phyloP scores from a whole-genome alignment of 2,888 invertebrate species.

The Vandiemenella viatica region DNA sequence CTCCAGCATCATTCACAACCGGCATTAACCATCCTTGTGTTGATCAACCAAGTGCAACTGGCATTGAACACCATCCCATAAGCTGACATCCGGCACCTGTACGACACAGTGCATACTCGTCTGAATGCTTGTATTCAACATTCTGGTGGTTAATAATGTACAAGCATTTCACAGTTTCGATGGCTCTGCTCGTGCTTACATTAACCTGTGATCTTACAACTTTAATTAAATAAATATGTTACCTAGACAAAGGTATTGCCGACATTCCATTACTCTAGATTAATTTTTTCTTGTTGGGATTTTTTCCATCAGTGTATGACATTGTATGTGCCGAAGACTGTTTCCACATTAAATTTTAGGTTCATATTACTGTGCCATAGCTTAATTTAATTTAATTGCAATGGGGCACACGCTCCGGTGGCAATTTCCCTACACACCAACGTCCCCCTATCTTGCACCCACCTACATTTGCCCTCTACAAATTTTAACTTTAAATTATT shows the following conservation, averaged over 20 bases:
- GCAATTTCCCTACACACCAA: too few relatives aligned
- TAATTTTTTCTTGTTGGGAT: background rate
- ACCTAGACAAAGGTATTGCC: background rate
- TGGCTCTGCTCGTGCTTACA: background rate
- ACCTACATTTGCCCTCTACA: too few relatives aligned
- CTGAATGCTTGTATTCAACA: background rate
- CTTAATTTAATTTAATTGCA: too few relatives aligned
- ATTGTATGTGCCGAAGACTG: too few relatives aligned
- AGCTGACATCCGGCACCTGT: background rate
- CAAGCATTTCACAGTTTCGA: background rate
- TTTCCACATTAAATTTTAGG: too few relatives aligned
- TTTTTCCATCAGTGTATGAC: too few relatives aligned
- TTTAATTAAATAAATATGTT: background rate
- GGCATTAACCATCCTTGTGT: background rate
- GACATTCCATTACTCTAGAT: background rate
- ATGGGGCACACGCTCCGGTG: too few relatives aligned
- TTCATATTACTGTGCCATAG: too few relatives aligned
- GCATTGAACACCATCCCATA: background rate
- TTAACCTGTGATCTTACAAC: background rate
- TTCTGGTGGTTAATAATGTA: background rate
- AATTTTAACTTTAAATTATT: too few relatives aligned
- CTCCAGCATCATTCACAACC: background rate
- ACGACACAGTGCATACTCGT: too few relatives aligned
- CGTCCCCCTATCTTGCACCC: too few relatives aligned
- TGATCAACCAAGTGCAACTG: background rate